Evolutionary conservation across 35 echinoderm and acorn worm genomes (phyloP).

Genomic region (Stichopus chloronotus): DNA sequence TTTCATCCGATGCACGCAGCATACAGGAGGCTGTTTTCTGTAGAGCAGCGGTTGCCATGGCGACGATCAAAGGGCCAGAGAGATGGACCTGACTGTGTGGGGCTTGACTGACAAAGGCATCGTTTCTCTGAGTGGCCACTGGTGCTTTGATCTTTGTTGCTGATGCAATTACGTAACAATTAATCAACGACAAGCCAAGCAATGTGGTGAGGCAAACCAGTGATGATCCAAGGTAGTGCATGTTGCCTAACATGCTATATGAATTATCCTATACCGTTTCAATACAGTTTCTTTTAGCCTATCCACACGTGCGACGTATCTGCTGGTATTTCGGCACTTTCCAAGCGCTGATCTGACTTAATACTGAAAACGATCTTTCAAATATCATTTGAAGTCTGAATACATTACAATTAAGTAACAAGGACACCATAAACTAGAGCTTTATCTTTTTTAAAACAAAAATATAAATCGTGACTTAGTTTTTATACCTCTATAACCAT

Average conservation of each 20-base stretch:
- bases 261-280: background rate
- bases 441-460: too few relatives aligned
- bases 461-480: background rate
- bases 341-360: background rate
- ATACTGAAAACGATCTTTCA: background rate
- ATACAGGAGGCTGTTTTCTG: background rate
- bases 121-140: too few relatives aligned
- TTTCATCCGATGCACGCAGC: background rate
- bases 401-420: background rate
- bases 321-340: background rate
- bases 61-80: background rate
- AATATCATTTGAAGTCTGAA: background rate
- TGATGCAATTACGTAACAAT: background rate
- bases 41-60: constrained; percentile 16
- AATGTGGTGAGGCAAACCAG: background rate
- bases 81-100: background rate
- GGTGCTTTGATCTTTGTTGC: background rate
- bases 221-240: background rate
- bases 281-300: background rate
- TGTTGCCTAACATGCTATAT: background rate
- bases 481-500: background rate
- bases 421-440: background rate
- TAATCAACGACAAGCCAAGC: background rate
- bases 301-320: background rate
- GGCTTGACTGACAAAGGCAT: background rate